These are phyloP conservation scores for Tenthredo distinguenda DNA, from an alignment of 2,888 invertebrate species.

Conservation along the genomic window DNA sequence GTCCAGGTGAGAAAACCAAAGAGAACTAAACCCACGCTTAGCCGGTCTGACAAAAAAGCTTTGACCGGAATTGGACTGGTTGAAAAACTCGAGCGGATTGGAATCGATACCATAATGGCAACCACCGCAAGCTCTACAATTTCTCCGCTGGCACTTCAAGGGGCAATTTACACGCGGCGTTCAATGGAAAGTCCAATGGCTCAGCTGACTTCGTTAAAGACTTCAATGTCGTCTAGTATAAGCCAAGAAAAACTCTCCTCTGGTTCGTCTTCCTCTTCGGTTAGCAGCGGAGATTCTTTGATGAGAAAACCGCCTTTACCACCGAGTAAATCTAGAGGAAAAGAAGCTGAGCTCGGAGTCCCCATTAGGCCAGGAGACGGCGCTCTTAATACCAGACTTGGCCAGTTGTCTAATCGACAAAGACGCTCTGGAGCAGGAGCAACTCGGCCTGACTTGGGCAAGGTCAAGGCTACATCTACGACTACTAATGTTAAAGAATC, in stretches of 20 bases:
- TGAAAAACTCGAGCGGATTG: slow-evolving; percentile 85
- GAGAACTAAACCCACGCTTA: slow-evolving; percentile 73
- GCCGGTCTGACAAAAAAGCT: slow-evolving; percentile 75
- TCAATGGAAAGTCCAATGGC: slow-evolving; percentile 88
- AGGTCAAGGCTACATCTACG: slow-evolving; percentile 72
- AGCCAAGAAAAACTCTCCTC: slow-evolving; percentile 74
- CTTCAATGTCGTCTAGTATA: slow-evolving; percentile 74
- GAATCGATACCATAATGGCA: slow-evolving; percentile 85
- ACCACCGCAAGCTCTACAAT: slow-evolving; percentile 80
- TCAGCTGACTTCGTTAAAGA: slow-evolving; percentile 87
- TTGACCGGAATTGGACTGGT: slow-evolving; percentile 81
- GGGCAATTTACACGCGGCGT: slow-evolving; percentile 82
- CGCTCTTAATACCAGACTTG: slow-evolving; percentile 79
- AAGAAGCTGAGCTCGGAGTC: slow-evolving; percentile 79
- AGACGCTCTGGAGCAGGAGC: slow-evolving; percentile 79
- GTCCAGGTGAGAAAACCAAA: slow-evolving; percentile 56
- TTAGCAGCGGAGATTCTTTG: slow-evolving; percentile 57
- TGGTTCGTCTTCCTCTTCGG: slow-evolving; percentile 65
- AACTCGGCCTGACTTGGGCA: slow-evolving; percentile 83
- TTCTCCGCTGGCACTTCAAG: slow-evolving; percentile 83
- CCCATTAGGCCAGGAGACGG: slow-evolving; percentile 83
- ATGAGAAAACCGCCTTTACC: slow-evolving; percentile 58
- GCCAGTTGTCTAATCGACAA: slow-evolving; percentile 76
- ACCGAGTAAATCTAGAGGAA: slow-evolving; percentile 37
- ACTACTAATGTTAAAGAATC: slow-evolving; percentile 70